Evolutionary conservation across 2,113 vertebrate species (phyloP), one percentile per base, ranked within the genome.

Genomic region (Hucho hucho): DNA sequence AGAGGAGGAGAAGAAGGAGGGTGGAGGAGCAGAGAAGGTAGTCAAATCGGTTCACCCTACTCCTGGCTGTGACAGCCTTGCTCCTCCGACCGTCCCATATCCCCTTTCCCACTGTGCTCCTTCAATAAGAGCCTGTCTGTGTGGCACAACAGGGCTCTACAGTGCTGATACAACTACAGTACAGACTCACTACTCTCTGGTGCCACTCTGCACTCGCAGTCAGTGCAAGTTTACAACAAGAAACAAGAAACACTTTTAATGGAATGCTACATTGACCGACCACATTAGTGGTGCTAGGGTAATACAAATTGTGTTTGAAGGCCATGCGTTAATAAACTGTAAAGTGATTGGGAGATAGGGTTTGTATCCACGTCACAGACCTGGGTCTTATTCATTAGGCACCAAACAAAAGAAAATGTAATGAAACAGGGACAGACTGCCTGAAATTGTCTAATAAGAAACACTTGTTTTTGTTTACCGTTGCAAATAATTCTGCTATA

Each of bases 151-250:
- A 46, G 49, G 28, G 56, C 32, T 63, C 26, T 29, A 61, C n/a
- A 9, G 58, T 7, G 20, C 58, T 61, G n/a, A 61, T 3, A 16
- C 16, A 9, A n/a, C 70, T 28, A 20, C 72, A 13, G 6, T 37
- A 12, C 13, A 6, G 26, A 74, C 72, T 46, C 5, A n/a, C 46
- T 76, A 78, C 79, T 75, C 2, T 77, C 74, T 76, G 78, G 79
- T 75, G 75, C 83, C 81, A 77, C 83, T 63, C 7, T 74, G 81
- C 82, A 82, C 80, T 72, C 28, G 49, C 47, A 16, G 81, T 77
- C 79, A 75, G 82, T 78, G 84, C 79, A 83, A 87, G 88, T 88
- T 90, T 90, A 89, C 85, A 89, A 81, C 59, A 76, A 79, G 81
- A 72, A 80, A 78, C 73, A 58, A 28, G 43, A 67, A 75, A 49